These are phyloP conservation scores for Magallana ariakensis DNA, from an alignment of 1,140 invertebrate genomes.

Conservation along the genomic window DNA sequence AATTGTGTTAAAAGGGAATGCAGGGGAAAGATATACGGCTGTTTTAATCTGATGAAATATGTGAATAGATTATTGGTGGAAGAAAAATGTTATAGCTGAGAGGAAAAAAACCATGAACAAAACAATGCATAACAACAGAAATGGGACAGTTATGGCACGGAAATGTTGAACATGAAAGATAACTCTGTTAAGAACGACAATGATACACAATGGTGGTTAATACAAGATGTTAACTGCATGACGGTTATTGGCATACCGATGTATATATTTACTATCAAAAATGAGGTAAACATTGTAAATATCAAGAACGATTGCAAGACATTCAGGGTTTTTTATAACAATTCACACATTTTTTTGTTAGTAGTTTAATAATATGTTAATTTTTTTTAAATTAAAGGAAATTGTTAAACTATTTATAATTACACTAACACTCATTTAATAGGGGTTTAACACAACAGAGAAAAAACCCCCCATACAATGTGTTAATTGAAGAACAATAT, in stretches of 20 bases:
- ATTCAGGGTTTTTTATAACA: neutral
- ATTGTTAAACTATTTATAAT: too few relatives aligned
- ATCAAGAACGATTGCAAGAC: conserved; percentile 7
- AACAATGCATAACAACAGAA: neutral
- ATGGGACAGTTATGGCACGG: conserved; percentile 2
- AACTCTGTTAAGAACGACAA: neutral
- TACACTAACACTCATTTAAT: too few relatives aligned
- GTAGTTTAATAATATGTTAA: neutral
- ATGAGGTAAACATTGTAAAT: conserved; percentile 9
- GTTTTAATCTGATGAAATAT: too few relatives aligned
- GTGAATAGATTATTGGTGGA: too few relatives aligned
- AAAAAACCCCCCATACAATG: neutral
- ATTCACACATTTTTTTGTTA: neutral
- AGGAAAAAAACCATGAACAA: conserved; percentile 7
- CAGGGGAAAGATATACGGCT: too few relatives aligned
- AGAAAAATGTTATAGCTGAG: too few relatives aligned
- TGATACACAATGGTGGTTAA: neutral
- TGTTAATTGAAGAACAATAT: neutral
- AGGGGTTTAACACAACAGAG: neutral
- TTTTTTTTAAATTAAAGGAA: neutral
- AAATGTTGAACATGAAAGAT: neutral
- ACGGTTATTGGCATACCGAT: neutral
- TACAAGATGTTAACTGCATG: neutral
- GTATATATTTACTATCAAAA: neutral
- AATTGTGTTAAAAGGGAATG: too few relatives aligned